Percentiles rank a stretch among this genome's conserved stretches.
Evolutionary conservation across 2,888 invertebrate species (phyloP).

Genomic region (Desoria tigrina): DNA sequence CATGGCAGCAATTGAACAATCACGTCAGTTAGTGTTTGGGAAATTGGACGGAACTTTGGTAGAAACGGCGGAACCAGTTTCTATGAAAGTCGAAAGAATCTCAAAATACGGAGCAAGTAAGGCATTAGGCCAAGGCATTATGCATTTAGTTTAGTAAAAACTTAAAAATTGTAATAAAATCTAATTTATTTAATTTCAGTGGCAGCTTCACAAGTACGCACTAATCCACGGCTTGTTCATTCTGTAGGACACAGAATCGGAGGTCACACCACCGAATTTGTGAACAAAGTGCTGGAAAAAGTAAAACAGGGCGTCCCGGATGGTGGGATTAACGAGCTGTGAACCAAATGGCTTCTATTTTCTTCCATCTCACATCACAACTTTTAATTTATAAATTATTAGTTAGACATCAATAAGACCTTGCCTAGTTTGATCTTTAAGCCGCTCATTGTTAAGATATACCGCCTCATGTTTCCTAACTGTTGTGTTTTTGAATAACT

Average conservation of each 20-base stretch:
- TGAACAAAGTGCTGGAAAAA: constrained; percentile 86
- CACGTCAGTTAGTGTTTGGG: constrained; percentile 71
- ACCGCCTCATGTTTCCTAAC: too few relatives aligned
- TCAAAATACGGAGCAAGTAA: constrained; percentile 71
- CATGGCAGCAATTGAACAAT: constrained; percentile 73
- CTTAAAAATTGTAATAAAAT: constrained; percentile 10
- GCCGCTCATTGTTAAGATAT: too few relatives aligned
- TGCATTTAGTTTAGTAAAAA: too few relatives aligned
- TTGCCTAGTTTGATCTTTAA: too few relatives aligned
- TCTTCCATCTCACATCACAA: constrained; percentile 1
- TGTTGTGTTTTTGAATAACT: too few relatives aligned
- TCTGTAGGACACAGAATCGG: constrained; percentile 79
- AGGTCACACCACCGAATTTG: constrained; percentile 88
- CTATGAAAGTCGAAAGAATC: constrained; percentile 70
- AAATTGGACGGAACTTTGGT: constrained; percentile 65
- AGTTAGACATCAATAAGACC: too few relatives aligned
- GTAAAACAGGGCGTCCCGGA: constrained; percentile 76
- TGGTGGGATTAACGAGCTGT: constrained; percentile 75
- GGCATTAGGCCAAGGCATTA: too few relatives aligned
- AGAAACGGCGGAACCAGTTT: constrained; percentile 65
- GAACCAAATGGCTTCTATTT: constrained; percentile 53
- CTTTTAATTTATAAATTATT: background rate
- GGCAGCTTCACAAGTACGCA: constrained; percentile 2
- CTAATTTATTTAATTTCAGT: constrained; percentile 1
- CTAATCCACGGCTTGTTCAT: constrained; percentile 5